A percentile compares a stretch with the other conserved stretches of the same genome.
Conservation (phyloP, 2,888 invertebrate species). For the Taenaris catops region DNA sequence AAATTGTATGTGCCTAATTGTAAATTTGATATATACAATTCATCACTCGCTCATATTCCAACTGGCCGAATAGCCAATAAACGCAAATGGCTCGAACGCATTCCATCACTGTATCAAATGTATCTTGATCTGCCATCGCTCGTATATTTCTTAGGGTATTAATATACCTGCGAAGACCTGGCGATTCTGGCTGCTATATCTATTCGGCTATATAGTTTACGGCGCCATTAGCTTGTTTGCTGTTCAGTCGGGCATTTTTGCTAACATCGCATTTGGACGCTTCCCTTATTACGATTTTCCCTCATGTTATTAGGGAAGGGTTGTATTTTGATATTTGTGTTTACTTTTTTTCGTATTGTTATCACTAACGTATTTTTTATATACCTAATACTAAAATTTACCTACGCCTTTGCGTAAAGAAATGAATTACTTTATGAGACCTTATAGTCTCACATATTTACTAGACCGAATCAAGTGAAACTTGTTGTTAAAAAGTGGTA, state of each 20-base stretch:
- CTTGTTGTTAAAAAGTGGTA: no score
- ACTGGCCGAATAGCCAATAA: conserved; percentile 68
- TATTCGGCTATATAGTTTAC: conserved; percentile 37
- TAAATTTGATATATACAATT: no score
- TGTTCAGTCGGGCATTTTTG: conserved; percentile 47
- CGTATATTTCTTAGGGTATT: conserved; percentile 7
- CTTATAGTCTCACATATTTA: no score
- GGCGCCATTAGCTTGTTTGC: conserved; percentile 62
- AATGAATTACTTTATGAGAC: no score
- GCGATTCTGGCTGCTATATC: conserved; percentile 37
- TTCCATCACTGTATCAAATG: conserved; percentile 39
- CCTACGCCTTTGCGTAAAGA: no score
- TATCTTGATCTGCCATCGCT: conserved; percentile 33
- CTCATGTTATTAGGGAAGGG: conserved; percentile 29
- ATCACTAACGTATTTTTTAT: not conserved
- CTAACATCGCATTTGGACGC: conserved; percentile 43
- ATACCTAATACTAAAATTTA: no score
- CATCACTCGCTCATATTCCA: no score
- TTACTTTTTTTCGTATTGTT: conserved; percentile 6
- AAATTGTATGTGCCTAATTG: no score
- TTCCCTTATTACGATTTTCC: conserved; percentile 33
- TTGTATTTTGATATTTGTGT: conserved; percentile 20
- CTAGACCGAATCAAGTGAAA: no score
- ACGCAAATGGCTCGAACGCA: conserved; percentile 62
- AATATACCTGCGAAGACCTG: conserved; percentile 31